phyloP scores from a whole-genome alignment of 2,797 vertebrate genomes.

The Thalassophryne amazonica region DNA sequence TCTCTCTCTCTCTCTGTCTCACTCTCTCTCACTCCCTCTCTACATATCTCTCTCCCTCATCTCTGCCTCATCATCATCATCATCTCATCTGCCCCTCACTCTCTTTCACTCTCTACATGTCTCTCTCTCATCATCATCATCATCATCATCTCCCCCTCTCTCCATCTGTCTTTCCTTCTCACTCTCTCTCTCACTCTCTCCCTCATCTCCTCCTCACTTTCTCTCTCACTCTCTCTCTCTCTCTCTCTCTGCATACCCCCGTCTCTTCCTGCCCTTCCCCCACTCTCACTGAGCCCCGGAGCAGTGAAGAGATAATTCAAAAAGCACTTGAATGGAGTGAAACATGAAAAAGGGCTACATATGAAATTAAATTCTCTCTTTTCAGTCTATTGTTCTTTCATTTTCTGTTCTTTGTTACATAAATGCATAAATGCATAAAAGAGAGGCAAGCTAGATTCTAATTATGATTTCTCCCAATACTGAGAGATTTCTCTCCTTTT shows the following conservation, averaged over 20 bases:
- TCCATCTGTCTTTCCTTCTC: slow-evolving; percentile 43
- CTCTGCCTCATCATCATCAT: not conserved
- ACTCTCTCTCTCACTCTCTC: slow-evolving; percentile 4
- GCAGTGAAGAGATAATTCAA: slow-evolving; percentile 75
- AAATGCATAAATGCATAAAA: slow-evolving; percentile 62
- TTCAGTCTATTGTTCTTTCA: slow-evolving; percentile 72
- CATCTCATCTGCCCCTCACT: not conserved
- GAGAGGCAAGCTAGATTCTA: slow-evolving; percentile 66
- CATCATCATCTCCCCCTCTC: slow-evolving; percentile 38
- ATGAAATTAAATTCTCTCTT: slow-evolving; percentile 74
- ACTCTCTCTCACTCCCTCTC: slow-evolving; percentile 15
- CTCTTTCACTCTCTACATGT: not conserved
- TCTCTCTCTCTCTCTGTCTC: slow-evolving; percentile 50
- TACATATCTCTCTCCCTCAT: not conserved
- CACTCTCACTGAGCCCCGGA: slow-evolving; percentile 57
- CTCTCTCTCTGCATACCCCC: not conserved
- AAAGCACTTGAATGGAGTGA: slow-evolving; percentile 68
- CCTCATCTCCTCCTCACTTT: not conserved
- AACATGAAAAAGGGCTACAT: slow-evolving; percentile 66
- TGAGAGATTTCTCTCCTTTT: slow-evolving; percentile 40
- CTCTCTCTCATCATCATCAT: slow-evolving; percentile 4
- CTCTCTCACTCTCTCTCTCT: not conserved
- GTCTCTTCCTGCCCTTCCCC: slow-evolving; percentile 27
- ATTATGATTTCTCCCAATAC: slow-evolving; percentile 67
- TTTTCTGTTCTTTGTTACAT: slow-evolving; percentile 67